Evolutionary conservation across 1,140 invertebrate species (phyloP).

Genomic region (Dinoponera quadriceps): DNA sequence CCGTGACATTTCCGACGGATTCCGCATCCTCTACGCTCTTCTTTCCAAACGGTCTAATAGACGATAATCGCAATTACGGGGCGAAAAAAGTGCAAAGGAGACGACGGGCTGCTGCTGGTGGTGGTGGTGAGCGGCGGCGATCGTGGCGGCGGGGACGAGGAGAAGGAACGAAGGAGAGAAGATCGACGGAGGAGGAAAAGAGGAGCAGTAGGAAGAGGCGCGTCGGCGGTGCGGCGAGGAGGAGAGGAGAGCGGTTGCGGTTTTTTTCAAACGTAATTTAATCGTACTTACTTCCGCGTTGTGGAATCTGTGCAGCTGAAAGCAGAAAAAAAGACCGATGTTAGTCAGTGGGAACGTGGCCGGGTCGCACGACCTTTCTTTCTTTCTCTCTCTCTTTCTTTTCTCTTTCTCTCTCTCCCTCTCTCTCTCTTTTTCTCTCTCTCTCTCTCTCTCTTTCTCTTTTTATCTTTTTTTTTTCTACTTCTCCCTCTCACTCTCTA

Average conservation of each 20-base stretch:
- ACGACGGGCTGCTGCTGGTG: too few relatives aligned
- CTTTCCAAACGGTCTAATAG: slow-evolving; percentile 24
- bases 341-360: slow-evolving; percentile 72
- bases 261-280: slow-evolving; percentile 63
- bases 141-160: too few relatives aligned
- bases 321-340: slow-evolving; percentile 86
- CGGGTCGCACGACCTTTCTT: slow-evolving; percentile 52
- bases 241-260: slow-evolving; percentile 13
- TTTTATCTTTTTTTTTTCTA: neutral
- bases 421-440: neutral
- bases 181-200: neutral
- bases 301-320: slow-evolving; percentile 95
- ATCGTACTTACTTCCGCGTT: slow-evolving; percentile 92
- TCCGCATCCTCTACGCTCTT: slow-evolving; percentile 10
- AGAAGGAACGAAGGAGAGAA: neutral
- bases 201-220: neutral
- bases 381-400: neutral
- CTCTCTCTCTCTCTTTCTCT: neutral
- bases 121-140: too few relatives aligned
- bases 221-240: neutral
- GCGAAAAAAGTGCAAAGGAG: slow-evolving; percentile 6
- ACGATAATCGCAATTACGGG: slow-evolving; percentile 60
- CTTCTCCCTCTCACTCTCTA: neutral
- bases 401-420: neutral
- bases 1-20: slow-evolving; percentile 26